Conservation (phyloP, 1,140 invertebrate genomes). For the Drosophila oshimai region DNA sequence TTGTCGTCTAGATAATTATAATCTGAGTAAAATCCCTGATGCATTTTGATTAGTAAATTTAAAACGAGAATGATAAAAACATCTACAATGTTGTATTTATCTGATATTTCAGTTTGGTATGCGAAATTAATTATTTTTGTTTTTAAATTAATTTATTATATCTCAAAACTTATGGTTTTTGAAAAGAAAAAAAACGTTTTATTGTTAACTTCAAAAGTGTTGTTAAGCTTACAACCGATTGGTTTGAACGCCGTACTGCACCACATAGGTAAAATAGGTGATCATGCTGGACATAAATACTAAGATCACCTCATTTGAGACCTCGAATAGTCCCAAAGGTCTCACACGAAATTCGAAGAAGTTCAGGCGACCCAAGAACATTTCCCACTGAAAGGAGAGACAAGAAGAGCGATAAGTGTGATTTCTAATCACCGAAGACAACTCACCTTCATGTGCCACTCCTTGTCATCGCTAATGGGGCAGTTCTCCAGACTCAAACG, state of each 20-base stretch:
- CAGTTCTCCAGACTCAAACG: constrained; percentile 55
- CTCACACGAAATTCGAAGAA: constrained; percentile 52
- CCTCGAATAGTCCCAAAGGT: constrained; percentile 57
- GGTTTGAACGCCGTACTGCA: constrained; percentile 52
- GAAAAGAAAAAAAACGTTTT: too few relatives aligned
- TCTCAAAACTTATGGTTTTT: too few relatives aligned
- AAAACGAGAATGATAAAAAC: too few relatives aligned
- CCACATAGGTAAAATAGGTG: constrained; percentile 60
- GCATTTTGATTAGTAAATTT: too few relatives aligned
- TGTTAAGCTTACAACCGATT: constrained; percentile 40
- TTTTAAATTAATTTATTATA: neutral
- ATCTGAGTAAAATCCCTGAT: too few relatives aligned
- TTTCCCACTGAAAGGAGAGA: constrained; percentile 53
- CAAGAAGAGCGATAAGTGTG: too few relatives aligned
- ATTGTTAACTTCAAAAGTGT: too few relatives aligned
- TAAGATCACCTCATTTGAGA: constrained; percentile 62
- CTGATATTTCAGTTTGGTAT: neutral
- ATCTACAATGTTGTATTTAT: neutral
- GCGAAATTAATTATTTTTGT: neutral
- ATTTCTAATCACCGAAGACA: neutral
- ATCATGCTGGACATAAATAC: constrained; percentile 56
- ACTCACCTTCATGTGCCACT: constrained; percentile 51
- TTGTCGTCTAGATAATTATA: too few relatives aligned
- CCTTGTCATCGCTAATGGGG: constrained; percentile 37
- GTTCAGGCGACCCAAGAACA: constrained; percentile 54